Percentiles rank a stretch among this genome's conserved stretches.
These are phyloP conservation scores for Holothuria glaberrima DNA, from an alignment of 35 echinoderm and acorn worm species.

Conservation along the genomic window DNA sequence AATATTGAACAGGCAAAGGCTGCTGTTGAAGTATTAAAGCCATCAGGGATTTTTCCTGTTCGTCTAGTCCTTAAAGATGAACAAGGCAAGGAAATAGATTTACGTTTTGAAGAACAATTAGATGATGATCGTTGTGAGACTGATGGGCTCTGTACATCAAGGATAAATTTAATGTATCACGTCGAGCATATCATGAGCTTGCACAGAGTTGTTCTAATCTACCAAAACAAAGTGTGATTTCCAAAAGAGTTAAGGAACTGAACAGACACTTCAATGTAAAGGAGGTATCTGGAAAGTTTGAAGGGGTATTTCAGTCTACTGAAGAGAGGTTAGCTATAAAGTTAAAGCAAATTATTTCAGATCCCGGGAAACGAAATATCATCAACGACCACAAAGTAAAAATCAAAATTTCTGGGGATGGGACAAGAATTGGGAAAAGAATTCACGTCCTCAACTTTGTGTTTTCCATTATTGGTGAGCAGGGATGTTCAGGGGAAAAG, in stretches of 20 bases:
- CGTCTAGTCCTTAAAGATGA: background rate
- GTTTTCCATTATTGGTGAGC: too few species aligned
- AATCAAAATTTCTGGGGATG: conserved; percentile 18
- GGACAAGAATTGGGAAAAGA: background rate
- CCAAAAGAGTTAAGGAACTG: background rate
- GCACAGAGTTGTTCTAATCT: background rate
- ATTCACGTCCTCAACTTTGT: background rate
- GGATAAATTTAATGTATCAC: background rate
- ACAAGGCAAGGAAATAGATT: background rate
- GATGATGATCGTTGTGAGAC: background rate
- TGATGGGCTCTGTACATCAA: background rate
- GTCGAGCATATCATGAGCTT: background rate
- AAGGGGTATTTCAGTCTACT: conserved; percentile 28
- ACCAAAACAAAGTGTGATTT: background rate
- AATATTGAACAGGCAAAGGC: background rate
- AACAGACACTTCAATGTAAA: background rate
- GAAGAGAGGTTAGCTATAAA: background rate
- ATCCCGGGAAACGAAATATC: background rate
- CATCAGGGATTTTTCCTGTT: background rate
- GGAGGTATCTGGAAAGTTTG: background rate
- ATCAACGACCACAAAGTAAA: background rate
- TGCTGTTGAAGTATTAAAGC: background rate
- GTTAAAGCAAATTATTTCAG: background rate
- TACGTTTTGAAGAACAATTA: background rate
- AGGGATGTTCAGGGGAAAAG: background rate